Conservation (phyloP, 2,888 invertebrate species). For the Protodeltote pygarga region DNA sequence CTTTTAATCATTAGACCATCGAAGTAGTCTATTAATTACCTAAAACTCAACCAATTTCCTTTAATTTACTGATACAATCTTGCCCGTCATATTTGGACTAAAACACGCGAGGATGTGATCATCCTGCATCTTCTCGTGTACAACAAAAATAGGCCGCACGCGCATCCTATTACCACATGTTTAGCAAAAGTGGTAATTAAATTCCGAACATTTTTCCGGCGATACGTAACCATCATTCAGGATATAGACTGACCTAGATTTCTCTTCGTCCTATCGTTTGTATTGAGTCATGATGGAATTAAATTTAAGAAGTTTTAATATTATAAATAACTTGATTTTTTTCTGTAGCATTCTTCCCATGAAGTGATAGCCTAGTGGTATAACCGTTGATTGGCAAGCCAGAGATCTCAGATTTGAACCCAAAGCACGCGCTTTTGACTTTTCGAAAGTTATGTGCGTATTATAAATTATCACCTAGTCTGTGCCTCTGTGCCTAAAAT, state of each 20-base stretch:
- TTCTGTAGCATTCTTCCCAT: no score
- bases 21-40: no score
- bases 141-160: slow-evolving; percentile 9
- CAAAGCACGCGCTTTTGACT: no score
- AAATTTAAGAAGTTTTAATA: slow-evolving; percentile 1
- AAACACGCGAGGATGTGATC: slow-evolving; percentile 20
- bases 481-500: no score
- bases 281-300: slow-evolving; percentile 5
- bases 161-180: slow-evolving; percentile 33
- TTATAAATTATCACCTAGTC: no score
- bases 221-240: slow-evolving; percentile 29
- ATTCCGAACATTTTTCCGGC: slow-evolving; percentile 30
- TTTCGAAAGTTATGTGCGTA: no score
- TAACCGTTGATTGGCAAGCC: no score
- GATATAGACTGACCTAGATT: slow-evolving; percentile 52
- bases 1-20: no score
- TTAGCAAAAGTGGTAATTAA: slow-evolving; percentile 17
- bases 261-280: slow-evolving; percentile 34
- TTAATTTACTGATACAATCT: no score
- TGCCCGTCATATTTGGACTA: not conserved
- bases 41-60: no score
- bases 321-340: not conserved
- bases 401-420: no score
- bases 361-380: no score
- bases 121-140: slow-evolving; percentile 15